A percentile compares a stretch with the other conserved stretches of the same genome.
These are phyloP conservation scores for Oryctolagus cuniculus DNA, from an alignment of 2,113 vertebrate species.

Conservation along the genomic window mOryCun1.1 NC_091449.1:43017501-43018000, in stretches of 20 bases:
- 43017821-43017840: conserved; percentile 85
- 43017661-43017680: conserved; percentile 91
- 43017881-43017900: conserved; percentile 82
- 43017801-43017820: conserved; percentile 80
- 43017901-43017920: conserved; percentile 84
- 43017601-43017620: conserved; percentile 86
- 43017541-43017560: conserved; percentile 78
- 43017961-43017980: conserved; percentile 67
- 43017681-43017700: conserved; percentile 90
- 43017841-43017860: conserved; percentile 87
- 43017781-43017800: conserved; percentile 87
- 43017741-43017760: conserved; percentile 87
- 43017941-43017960: conserved; percentile 78
- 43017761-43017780: conserved; percentile 80
- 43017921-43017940: conserved; percentile 78
- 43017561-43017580: conserved; percentile 84
- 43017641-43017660: conserved; percentile 92
- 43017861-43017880: conserved; percentile 85
- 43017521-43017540: conserved; percentile 76
- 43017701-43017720: conserved; percentile 93
- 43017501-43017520: conserved; percentile 76
- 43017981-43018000: conserved; percentile 67
- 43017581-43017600: conserved; percentile 81
- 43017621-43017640: conserved; percentile 89
- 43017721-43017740: conserved; percentile 88